Evolutionary conservation across 1,140 invertebrate species (phyloP).

Genomic region (Plectrocnemia conspersa): DNA sequence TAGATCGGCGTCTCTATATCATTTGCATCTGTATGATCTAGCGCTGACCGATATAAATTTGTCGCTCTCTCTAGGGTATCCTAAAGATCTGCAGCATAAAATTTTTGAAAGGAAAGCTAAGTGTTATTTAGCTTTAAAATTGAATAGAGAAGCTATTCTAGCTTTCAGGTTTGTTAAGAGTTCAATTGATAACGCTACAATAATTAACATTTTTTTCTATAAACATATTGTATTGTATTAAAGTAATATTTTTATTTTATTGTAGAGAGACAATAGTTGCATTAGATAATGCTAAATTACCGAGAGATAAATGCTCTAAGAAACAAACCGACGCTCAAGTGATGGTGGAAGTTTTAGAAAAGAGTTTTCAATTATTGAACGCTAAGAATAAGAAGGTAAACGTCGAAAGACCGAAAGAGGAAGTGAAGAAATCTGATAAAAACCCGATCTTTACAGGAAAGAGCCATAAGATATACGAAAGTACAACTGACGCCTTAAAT

Average conservation of each 20-base stretch:
- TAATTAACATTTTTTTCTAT: no score
- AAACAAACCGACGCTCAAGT: conserved; percentile 64
- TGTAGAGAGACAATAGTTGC: conserved; percentile 56
- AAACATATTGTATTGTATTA: no score
- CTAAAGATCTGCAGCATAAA: conserved; percentile 70
- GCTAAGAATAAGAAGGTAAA: conserved; percentile 36
- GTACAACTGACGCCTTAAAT: conserved; percentile 54
- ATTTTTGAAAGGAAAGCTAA: conserved; percentile 70
- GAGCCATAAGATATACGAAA: conserved; percentile 52
- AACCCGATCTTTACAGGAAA: conserved; percentile 45
- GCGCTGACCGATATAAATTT: conserved; percentile 67
- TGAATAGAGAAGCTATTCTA: conserved; percentile 61
- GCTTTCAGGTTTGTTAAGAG: conserved; percentile 55
- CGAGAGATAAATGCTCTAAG: conserved; percentile 61
- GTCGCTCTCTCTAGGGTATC: conserved; percentile 66
- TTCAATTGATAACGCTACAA: neutral
- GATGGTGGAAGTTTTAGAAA: conserved; percentile 66
- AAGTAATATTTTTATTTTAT: conserved; percentile 21
- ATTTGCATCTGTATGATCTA: conserved; percentile 65
- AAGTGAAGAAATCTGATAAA: conserved; percentile 26
- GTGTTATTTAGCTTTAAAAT: conserved; percentile 69
- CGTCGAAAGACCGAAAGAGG: conserved; percentile 41
- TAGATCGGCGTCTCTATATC: conserved; percentile 80
- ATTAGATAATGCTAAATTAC: conserved; percentile 61
- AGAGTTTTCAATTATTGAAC: conserved; percentile 47